Conservation (phyloP, 2,888 invertebrate genomes). For the Lochmaea capreae region DNA sequence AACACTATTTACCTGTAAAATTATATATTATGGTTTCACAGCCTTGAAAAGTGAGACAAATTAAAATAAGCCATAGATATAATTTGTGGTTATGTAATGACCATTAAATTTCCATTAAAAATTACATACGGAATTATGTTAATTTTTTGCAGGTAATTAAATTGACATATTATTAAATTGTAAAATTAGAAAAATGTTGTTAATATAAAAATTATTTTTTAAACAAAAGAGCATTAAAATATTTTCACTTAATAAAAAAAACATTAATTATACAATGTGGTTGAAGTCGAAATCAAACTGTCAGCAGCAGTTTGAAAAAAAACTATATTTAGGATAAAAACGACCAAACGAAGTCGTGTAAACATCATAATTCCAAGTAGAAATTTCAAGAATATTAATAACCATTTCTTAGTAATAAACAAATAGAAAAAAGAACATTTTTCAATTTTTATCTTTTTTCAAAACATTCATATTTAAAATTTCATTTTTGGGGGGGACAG, state of each 20-base stretch:
- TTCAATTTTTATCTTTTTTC: background rate
- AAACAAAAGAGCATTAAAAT: background rate
- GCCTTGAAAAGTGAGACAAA: conserved; percentile 9
- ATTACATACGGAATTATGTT: background rate
- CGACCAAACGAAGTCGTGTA: background rate
- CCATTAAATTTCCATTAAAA: background rate
- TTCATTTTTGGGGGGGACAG: background rate
- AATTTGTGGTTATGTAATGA: background rate
- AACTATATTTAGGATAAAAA: background rate
- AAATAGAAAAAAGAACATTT: background rate
- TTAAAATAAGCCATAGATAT: background rate
- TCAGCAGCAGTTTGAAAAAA: background rate
- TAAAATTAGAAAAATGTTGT: too few relatives aligned
- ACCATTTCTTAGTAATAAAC: background rate
- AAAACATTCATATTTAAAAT: background rate
- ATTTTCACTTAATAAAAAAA: background rate
- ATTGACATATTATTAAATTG: background rate
- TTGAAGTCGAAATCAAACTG: background rate
- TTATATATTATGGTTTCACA: background rate
- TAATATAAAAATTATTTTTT: too few relatives aligned
- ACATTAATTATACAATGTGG: background rate
- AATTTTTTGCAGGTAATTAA: background rate
- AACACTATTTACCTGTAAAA: background rate
- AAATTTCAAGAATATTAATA: conserved; percentile 2
- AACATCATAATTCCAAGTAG: background rate